Percentiles rank a stretch among this genome's conserved stretches.
Conservation (phyloP, 2,888 invertebrate species). For the Cheiracanthium punctorium region DNA sequence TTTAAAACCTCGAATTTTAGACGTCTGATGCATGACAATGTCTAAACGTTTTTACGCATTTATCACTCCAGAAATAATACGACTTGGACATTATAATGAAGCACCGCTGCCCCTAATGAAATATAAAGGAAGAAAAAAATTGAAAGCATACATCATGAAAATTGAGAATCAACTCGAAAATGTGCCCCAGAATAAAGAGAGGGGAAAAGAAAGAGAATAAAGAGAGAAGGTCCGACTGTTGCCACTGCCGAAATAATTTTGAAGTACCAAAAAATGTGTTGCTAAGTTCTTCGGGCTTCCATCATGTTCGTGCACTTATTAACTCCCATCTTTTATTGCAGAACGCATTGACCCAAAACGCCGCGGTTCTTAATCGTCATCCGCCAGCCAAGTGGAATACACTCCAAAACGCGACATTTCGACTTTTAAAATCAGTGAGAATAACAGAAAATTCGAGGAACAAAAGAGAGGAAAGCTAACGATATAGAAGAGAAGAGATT, state of each 20-base stretch:
- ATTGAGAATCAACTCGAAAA: too few relatives aligned
- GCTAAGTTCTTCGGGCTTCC: background rate
- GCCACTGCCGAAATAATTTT: background rate
- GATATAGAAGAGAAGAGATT: background rate
- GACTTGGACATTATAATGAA: too few relatives aligned
- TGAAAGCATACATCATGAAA: too few relatives aligned
- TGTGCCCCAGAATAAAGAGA: too few relatives aligned
- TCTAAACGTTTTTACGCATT: too few relatives aligned
- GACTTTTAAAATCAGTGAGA: constrained; percentile 15
- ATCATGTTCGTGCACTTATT: background rate
- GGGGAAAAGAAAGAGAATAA: too few relatives aligned
- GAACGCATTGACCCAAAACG: constrained; percentile 6
- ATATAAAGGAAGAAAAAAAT: too few relatives aligned
- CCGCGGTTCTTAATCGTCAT: background rate
- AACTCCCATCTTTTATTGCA: background rate
- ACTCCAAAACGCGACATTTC: background rate
- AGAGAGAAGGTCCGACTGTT: background rate
- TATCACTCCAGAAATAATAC: too few relatives aligned
- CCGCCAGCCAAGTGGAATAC: background rate
- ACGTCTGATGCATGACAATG: too few relatives aligned
- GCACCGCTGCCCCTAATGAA: too few relatives aligned
- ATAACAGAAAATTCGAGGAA: background rate
- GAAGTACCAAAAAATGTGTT: background rate
- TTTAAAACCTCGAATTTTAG: too few relatives aligned
- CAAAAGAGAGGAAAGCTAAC: background rate